Percentiles rank a stretch among this genome's conserved stretches.
Conservation (phyloP, 2,797 vertebrate species). For the Falco novaeseelandiae region DNA sequence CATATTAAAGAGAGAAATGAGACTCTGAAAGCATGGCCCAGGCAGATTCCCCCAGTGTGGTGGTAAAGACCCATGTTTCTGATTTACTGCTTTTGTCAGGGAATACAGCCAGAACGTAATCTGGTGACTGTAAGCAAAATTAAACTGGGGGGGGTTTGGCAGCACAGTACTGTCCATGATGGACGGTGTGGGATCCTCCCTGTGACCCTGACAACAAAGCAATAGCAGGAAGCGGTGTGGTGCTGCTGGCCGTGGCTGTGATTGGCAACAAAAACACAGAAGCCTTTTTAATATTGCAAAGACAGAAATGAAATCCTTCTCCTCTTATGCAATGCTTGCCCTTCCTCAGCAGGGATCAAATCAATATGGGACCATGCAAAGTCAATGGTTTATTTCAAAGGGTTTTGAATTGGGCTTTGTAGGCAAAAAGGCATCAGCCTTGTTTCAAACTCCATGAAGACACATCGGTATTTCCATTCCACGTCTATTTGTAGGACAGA, state of each 20-base stretch:
- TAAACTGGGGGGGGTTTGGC: neutral
- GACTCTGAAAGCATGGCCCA: neutral
- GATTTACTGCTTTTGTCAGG: neutral
- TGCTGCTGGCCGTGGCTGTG: neutral
- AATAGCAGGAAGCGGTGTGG: neutral
- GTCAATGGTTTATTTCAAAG: conserved; percentile 41
- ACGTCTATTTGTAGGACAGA: neutral
- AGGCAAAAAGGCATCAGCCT: conserved; percentile 16
- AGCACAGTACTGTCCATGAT: neutral
- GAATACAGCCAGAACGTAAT: neutral
- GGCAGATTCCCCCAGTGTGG: neutral
- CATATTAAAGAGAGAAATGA: neutral
- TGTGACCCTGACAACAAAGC: neutral
- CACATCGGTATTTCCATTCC: neutral
- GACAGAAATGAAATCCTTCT: conserved; percentile 15
- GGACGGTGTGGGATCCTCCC: neutral
- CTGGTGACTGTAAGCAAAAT: neutral
- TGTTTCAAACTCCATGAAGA: neutral
- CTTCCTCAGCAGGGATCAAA: conserved; percentile 34
- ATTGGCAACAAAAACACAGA: conserved; percentile 4
- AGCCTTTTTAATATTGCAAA: conserved; percentile 36
- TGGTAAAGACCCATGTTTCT: neutral
- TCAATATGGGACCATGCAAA: conserved; percentile 11
- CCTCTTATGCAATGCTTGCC: conserved; percentile 4
- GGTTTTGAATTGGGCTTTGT: conserved; percentile 46